Evolutionary conservation across 2,888 invertebrate species (phyloP).

Genomic region (Parnassius mnemosyne): DNA sequence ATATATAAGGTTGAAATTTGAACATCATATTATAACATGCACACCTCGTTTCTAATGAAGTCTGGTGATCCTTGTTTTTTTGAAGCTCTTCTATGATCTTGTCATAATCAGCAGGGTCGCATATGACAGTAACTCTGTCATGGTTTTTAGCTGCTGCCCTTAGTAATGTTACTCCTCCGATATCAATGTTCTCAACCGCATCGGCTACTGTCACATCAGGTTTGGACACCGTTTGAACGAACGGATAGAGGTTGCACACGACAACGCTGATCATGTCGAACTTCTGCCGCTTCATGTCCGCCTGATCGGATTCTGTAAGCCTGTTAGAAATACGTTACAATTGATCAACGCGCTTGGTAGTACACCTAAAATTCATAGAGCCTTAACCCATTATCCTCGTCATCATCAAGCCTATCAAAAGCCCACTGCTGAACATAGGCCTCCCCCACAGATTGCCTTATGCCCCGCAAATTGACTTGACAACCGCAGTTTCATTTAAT

Average conservation of each 20-base stretch:
- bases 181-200: slow-evolving; percentile 98
- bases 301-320: slow-evolving; percentile 86
- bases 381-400: too few species aligned
- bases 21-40: slow-evolving; percentile 8
- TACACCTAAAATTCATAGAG: too few species aligned
- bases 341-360: neutral
- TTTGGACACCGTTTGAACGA: slow-evolving; percentile 91
- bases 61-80: slow-evolving; percentile 82
- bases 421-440: too few species aligned
- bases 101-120: slow-evolving; percentile 94
- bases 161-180: slow-evolving; percentile 96
- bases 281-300: slow-evolving; percentile 89
- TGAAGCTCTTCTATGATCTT: slow-evolving; percentile 87
- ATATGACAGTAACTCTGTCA: slow-evolving; percentile 94
- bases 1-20: too few species aligned
- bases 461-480: too few species aligned
- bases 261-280: slow-evolving; percentile 92
- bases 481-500: too few species aligned
- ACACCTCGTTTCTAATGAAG: slow-evolving; percentile 85
- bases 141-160: slow-evolving; percentile 99
- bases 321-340: slow-evolving; percentile 51
- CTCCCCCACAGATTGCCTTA: too few species aligned
- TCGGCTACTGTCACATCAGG: slow-evolving; percentile 89
- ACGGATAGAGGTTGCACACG: slow-evolving; percentile 98
- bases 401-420: too few species aligned